Evolutionary conservation across 2,888 invertebrate genomes (phyloP), one percentile per base, ranked within the genome.

Genomic region (Drosophila prostipennis): DNA sequence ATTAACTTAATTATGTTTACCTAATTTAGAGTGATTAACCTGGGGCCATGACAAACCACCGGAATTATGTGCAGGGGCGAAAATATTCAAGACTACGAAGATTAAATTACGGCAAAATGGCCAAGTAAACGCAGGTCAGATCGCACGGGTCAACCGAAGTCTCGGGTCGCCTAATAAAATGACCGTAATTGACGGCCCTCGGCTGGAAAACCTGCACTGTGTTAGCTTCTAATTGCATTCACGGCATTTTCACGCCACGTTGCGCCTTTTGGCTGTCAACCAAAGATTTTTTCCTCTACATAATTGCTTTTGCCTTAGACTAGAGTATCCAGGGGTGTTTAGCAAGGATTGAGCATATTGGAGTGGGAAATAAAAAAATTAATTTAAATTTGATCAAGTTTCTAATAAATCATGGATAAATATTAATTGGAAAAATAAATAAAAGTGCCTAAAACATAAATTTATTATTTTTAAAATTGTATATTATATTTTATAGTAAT

Each of bases 1-100:
- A 79, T 86, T 83, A 84, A 74, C 65, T 79, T 83, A 79, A 84
- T 84, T 84, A 79, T 84, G 81, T 86, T 84, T 84, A 79, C 81
- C 81, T 86, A 84, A 86, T 86, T 84, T 81, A 76, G 71, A 70
- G 79, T 84, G 79, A 84, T 84, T 86, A 84, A 77, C 76, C 80
- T 76, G 71, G 74, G 74, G 65, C 64, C 56, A 29, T 54, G 40
- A 46, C 67, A 76, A 68, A 72, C 79, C 81, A 42, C 82, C 77
- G 68, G 71, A 72, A 81, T 74, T 80, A 69, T 84, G 57, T 72
- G 63, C 19, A 4, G 5, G 46, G 63, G 46, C 39, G 63, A 40
- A 40, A 46, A 52, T 52, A 14, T 46, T 49, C 23, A 16, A 26
- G 51, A 23, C 8, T 19, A 10, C 19, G 19, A 46, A 61, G 64